Conservation (phyloP, 1,140 invertebrate genomes). For the Nylanderia fulva region DNA sequence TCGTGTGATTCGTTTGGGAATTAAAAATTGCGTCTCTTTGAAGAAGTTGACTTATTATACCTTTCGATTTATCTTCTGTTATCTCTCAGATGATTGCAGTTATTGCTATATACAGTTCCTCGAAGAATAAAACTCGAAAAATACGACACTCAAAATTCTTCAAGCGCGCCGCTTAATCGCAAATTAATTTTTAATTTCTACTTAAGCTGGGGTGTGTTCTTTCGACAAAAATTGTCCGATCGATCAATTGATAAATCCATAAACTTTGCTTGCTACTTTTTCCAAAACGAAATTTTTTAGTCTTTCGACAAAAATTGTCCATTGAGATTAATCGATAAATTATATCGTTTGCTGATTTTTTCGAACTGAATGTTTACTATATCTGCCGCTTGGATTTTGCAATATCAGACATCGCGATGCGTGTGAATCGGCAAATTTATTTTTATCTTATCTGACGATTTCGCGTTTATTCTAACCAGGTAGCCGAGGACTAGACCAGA, state of each 20-base stretch:
- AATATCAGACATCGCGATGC: slow-evolving; percentile 3
- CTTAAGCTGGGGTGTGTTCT: neutral
- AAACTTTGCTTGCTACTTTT: neutral
- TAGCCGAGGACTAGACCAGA: slow-evolving; percentile 39
- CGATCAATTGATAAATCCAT: neutral
- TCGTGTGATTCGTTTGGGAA: neutral
- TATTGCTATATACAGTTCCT: neutral
- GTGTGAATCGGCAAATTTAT: neutral
- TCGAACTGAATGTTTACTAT: neutral
- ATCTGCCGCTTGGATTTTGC: neutral
- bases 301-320: no score
- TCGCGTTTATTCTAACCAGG: slow-evolving; percentile 35
- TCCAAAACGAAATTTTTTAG: neutral
- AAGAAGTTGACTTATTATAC: neutral
- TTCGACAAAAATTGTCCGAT: neutral
- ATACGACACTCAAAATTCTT: neutral
- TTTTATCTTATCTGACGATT: slow-evolving; percentile 66
- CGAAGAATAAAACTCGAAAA: slow-evolving; percentile 13
- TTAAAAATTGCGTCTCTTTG: neutral
- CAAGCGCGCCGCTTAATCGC: neutral
- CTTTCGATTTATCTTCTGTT: slow-evolving; percentile 7
- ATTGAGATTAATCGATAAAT: no score
- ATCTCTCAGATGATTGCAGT: slow-evolving; percentile 13
- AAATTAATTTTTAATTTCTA: neutral
- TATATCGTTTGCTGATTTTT: neutral